Evolutionary conservation across 1,140 invertebrate species (phyloP).

Genomic region (Tachypleus tridentatus): DNA sequence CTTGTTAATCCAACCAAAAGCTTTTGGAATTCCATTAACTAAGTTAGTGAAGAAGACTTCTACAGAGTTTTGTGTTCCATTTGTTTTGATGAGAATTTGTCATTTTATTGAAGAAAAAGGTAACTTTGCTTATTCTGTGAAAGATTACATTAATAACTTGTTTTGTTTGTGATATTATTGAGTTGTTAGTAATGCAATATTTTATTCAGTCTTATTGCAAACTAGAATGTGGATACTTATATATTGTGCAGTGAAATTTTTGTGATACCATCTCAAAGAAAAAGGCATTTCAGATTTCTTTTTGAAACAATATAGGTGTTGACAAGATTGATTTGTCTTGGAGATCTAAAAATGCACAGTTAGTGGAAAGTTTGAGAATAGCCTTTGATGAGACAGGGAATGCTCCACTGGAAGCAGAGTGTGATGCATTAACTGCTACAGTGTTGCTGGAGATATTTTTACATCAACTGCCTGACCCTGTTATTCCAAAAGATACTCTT

Average conservation of each 20-base stretch:
- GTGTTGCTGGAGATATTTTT: constrained; percentile 36
- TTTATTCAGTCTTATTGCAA: no score
- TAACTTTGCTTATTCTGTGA: constrained; percentile 14
- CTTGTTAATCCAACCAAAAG: not conserved
- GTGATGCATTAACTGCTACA: constrained; percentile 32
- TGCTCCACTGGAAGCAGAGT: constrained; percentile 31
- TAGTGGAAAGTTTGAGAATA: constrained; percentile 33
- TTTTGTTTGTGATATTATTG: no score
- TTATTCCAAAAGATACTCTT: constrained; percentile 32
- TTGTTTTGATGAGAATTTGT: constrained; percentile 20
- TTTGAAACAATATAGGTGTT: constrained; percentile 13
- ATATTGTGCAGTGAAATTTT: no score
- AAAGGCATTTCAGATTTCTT: no score
- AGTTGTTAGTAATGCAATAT: no score
- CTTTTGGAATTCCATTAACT: constrained; percentile 14
- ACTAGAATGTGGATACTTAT: no score
- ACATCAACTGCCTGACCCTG: constrained; percentile 34
- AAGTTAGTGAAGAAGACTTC: constrained; percentile 9
- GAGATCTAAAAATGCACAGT: constrained; percentile 29
- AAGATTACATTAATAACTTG: no score
- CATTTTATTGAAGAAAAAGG: constrained; percentile 22
- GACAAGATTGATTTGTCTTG: constrained; percentile 37
- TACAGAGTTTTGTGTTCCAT: constrained; percentile 8
- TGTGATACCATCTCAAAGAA: no score
- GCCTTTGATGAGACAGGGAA: constrained; percentile 35